These are phyloP conservation scores for Charina bottae DNA, from an alignment of 2,113 vertebrate species.

Conservation along the genomic window DNA sequence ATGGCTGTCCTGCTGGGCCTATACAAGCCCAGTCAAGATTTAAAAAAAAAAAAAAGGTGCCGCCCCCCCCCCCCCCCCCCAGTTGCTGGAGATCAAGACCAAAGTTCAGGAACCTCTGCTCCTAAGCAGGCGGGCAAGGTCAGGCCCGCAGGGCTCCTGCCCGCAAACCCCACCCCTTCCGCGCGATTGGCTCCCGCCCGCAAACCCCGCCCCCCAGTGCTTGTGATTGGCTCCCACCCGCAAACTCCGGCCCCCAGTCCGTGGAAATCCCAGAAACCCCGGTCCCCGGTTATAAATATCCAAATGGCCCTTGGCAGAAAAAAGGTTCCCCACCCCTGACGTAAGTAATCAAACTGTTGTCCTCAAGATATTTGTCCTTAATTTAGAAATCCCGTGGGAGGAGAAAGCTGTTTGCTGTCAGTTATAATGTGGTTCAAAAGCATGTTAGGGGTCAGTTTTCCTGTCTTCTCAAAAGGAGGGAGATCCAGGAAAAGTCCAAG, in stretches of 20 bases:
- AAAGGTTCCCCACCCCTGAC: no score
- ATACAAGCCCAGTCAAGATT: background rate
- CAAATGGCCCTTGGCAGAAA: no score
- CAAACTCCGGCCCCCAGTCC: no score
- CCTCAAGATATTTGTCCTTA: background rate
- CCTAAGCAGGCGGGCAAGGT: background rate
- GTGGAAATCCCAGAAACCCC: no score
- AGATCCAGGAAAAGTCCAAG: background rate
- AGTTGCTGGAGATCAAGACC: background rate
- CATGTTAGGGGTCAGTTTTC: background rate
- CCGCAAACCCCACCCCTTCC: no score
- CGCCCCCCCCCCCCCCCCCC: fast-evolving
- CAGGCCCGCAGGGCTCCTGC: no score
- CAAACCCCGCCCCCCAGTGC: no score
- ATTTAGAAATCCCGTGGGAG: background rate
- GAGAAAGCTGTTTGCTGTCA: background rate
- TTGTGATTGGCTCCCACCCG: no score
- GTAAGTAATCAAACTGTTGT: background rate
- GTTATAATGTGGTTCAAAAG: background rate
- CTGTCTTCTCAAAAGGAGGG: no score
- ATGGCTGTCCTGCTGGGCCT: background rate
- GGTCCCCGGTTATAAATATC: no score
- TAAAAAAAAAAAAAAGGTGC: no score
- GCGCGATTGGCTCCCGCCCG: no score
- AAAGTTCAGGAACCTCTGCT: background rate